Evolutionary conservation across 1,140 invertebrate genomes (phyloP).

Genomic region (Parapsyche elsis): DNA sequence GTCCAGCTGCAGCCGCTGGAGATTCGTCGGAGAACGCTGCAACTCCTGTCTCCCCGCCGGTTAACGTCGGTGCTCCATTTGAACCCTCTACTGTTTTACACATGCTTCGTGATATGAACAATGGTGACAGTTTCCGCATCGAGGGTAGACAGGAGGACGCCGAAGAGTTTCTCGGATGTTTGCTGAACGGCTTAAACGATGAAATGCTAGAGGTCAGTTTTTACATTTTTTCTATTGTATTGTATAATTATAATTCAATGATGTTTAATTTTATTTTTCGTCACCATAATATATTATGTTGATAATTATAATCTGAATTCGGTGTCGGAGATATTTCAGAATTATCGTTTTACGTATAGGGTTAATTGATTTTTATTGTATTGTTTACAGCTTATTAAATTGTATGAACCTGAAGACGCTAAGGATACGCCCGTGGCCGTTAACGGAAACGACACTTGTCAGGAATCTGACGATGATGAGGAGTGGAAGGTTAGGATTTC

Average conservation of each 20-base stretch:
- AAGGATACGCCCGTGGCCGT: conserved; percentile 61
- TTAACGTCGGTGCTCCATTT: conserved; percentile 69
- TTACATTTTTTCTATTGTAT: background rate
- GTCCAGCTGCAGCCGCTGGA: conserved; percentile 62
- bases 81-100: conserved; percentile 85
- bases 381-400: conserved; percentile 73
- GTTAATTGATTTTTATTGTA: background rate
- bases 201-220: conserved; percentile 89
- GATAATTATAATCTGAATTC: too few relatives aligned
- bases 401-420: conserved; percentile 69
- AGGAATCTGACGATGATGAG: conserved; percentile 68
- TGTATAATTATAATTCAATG: background rate
- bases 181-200: conserved; percentile 94
- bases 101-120: conserved; percentile 72
- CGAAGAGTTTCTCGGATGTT: conserved; percentile 92
- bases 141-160: conserved; percentile 94
- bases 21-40: background rate
- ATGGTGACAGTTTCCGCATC: conserved; percentile 66
- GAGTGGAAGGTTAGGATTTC: conserved; percentile 75
- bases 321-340: too few relatives aligned
- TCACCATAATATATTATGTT: too few relatives aligned
- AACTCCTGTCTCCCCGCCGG: conserved; percentile 27
- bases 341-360: too few relatives aligned
- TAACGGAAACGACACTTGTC: conserved; percentile 46
- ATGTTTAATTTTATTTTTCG: background rate